phyloP scores from a whole-genome alignment of 2,797 vertebrate species.

The Enteromius anoplus region DNA sequence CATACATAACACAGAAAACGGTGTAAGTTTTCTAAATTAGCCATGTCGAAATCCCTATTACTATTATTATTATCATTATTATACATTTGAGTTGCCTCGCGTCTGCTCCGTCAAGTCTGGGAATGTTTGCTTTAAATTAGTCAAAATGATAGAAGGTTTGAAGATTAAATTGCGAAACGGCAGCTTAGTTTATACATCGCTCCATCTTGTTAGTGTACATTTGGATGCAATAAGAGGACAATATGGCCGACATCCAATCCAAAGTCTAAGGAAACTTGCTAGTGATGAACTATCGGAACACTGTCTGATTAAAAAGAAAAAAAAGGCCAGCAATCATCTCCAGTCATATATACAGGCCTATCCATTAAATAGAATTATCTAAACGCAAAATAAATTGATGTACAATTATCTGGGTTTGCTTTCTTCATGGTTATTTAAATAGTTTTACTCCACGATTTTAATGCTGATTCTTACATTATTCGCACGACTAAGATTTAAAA shows the following conservation, averaged over 20 bases:
- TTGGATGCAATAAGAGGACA: slow-evolving; percentile 57
- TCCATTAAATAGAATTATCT: background rate
- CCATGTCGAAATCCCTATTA: background rate
- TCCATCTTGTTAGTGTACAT: slow-evolving; percentile 31
- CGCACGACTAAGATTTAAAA: background rate
- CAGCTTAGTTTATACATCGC: slow-evolving; percentile 16
- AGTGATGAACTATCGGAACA: slow-evolving; percentile 58
- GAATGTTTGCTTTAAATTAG: background rate
- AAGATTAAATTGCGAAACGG: background rate
- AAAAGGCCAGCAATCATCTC: slow-evolving; percentile 2
- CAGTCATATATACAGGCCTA: background rate
- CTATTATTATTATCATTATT: background rate
- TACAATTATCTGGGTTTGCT: background rate
- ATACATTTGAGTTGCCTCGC: background rate
- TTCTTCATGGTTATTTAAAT: background rate
- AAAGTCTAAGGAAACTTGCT: slow-evolving; percentile 54
- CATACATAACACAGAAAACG: background rate
- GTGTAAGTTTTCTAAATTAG: background rate
- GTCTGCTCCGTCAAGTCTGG: background rate
- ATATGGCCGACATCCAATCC: slow-evolving; percentile 68
- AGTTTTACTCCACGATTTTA: background rate
- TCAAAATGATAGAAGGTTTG: background rate
- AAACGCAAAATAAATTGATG: background rate
- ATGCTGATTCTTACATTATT: background rate
- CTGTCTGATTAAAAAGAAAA: slow-evolving; percentile 59